Percentiles rank a stretch among this genome's conserved stretches.
Evolutionary conservation across 2,888 invertebrate genomes (phyloP).

Genomic region (Aspidapion aeneum): DNA sequence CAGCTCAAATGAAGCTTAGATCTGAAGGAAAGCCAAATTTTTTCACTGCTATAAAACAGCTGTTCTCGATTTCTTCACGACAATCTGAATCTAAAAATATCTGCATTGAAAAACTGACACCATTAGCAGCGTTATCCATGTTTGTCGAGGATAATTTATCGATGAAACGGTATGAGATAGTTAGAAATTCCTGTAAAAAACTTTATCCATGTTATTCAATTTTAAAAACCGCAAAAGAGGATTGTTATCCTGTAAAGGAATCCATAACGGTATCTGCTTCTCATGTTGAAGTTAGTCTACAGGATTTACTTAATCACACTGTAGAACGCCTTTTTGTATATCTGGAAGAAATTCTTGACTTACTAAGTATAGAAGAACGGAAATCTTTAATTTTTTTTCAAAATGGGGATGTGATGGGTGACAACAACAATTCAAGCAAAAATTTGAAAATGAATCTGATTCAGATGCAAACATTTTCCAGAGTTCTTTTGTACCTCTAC

Average conservation of each 20-base stretch:
- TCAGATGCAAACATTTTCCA: neutral
- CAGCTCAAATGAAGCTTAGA: no score
- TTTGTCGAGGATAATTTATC: neutral
- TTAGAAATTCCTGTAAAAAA: neutral
- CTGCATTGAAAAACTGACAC: neutral
- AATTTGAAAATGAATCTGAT: neutral
- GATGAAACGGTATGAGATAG: neutral
- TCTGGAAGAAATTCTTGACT: neutral
- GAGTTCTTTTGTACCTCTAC: neutral
- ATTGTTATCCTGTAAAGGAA: neutral
- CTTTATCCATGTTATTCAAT: neutral
- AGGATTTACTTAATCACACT: neutral
- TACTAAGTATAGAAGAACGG: neutral
- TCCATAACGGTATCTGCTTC: neutral
- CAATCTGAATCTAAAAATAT: no score
- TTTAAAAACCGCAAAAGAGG: neutral
- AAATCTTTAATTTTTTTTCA: neutral
- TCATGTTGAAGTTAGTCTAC: neutral
- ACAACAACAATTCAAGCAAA: neutral
- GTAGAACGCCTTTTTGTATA: neutral
- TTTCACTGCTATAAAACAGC: no score
- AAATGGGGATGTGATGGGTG: neutral
- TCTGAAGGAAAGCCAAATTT: no score
- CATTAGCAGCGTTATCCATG: neutral
- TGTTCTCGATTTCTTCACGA: no score